Evolutionary conservation across 2,797 vertebrate genomes (phyloP), one percentile per base, ranked within the genome.

Genomic region (Premnoplex brunnescens): DNA sequence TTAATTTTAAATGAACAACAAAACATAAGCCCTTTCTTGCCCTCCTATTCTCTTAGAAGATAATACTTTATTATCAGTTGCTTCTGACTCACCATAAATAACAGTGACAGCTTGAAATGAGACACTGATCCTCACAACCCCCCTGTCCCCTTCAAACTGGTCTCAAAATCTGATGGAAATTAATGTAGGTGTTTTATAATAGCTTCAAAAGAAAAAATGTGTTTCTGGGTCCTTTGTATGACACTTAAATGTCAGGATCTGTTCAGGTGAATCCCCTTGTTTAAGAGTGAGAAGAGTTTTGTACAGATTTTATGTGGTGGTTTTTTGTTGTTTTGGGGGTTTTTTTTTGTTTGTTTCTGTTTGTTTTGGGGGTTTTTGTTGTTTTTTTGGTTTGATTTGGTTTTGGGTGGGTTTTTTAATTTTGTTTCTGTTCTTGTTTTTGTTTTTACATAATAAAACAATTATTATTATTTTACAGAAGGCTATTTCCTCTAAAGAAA

Each of bases 1-100:
- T 96, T 97, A 3, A 92, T 97, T 97, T 97, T 87, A 96, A 97
- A 97, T 5, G 66, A 95, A 96, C 95, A 97, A 93, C 90, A 97
- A 96, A 98, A 95, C 51, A 14, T 58, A 83, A 87, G 34, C 43
- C 83, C 76, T 93, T 96, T 63, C 91, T 79, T 95, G 77, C 83
- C 74, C 85, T 85, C 63, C 81, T 92, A 86, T 91, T 90, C 84
- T 85, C 56, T 92, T 87, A 85, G 83, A n/a, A 87, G 91, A 93
- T 96, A 96, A 86, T 91, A 30, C 51, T 68, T 77, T 27, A 32
- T 97, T 97, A 97, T 97, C 97, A 95, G 89, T 93, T 94, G 92
- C 77, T 96, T 94, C 95, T 96, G 88, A 66, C 78, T 96, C 86
- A 85, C 89, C 95, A 91, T 96, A 97, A 97, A 97, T 95, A 97